Base-by-base conservation (phyloP, 2,113 vertebrate genomes). In the Aegithalos caudatus region DNA sequence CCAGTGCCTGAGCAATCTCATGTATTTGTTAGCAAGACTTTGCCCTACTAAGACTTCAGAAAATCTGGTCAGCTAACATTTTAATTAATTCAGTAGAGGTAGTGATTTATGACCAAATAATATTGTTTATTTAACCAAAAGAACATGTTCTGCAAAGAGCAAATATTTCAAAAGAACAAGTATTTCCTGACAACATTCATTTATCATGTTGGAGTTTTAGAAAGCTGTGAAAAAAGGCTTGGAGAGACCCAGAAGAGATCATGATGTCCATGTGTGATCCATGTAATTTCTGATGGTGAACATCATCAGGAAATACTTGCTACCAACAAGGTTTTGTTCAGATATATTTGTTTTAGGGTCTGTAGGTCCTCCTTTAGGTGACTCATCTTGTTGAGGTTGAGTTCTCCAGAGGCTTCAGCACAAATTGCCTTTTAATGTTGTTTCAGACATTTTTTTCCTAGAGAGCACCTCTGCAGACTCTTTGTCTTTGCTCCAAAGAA, bases 61-160 rank as follows among this genome's bases (percentile, higher is more conserved):
- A 84, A 74, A 90, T 19, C 16, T 89, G 35, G 23, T 54, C 51
- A 84, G 50, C 29, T 73, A 51, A 71, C 1, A 33, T 79, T 81
- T 91, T 50, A 37, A 29, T 74, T 29, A 79, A 53, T 83, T 72
- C 48, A 56, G 25, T 40, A 33, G 7, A 54, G n/a, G 7, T 53
- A 70, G 37, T 81, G 58, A 40, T 11, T 53, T 37, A 65, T 73
- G 22, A 50, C 13, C 15, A 54, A 40, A 38, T 45, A 21, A 53
- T 58, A 48, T 31, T 84, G 5, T 37, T 91, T 60, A 42, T 56
- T 91, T 54, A 71, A 65, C 40, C 16, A 65, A 65, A 81, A 81
- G 5, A 23, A 48, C 6, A 29, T 0, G 0, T 37, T 87, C 56
- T 93, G 29, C 2, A 2, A 74, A 86, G 3, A 64, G 11, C 1